A percentile compares a stretch with the other conserved stretches of the same genome.
These are phyloP conservation scores for Hyperoplus lanceolatus DNA, from an alignment of 2,797 vertebrate species.

Conservation along the genomic window DNA sequence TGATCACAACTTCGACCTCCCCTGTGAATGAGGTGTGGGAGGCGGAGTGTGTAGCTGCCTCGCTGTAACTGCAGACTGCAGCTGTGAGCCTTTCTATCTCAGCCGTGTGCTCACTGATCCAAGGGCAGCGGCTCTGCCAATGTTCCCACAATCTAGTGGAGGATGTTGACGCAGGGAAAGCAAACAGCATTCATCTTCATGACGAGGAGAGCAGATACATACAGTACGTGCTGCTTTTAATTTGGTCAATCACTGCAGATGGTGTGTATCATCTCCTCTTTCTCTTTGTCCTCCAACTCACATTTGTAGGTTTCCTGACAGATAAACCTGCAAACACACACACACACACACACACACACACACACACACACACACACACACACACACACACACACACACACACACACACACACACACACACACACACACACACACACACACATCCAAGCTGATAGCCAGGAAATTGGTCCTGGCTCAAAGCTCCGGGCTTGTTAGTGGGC, in stretches of 20 bases:
- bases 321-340: slow-evolving; percentile 18
- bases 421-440: slow-evolving; percentile 21
- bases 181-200: slow-evolving; percentile 67
- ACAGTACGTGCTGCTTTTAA: background rate
- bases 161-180: slow-evolving; percentile 62
- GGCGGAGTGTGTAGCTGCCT: slow-evolving; percentile 2
- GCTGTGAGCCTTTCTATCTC: slow-evolving; percentile 50
- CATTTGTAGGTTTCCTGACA: slow-evolving; percentile 45
- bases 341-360: background rate
- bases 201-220: slow-evolving; percentile 34
- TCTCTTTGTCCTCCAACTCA: slow-evolving; percentile 23
- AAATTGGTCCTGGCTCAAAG: slow-evolving; percentile 55
- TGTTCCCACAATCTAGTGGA: slow-evolving; percentile 48
- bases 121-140: slow-evolving; percentile 47
- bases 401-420: background rate
- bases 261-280: slow-evolving; percentile 11
- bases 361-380: slow-evolving; percentile 2
- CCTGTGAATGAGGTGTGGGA: slow-evolving; percentile 8
- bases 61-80: slow-evolving; percentile 25
- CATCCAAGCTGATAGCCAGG: slow-evolving; percentile 11
- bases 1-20: slow-evolving; percentile 21
- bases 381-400: background rate
- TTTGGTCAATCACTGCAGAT: slow-evolving; percentile 38
- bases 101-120: slow-evolving; percentile 56
- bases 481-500: slow-evolving; percentile 49